Conservation (phyloP, 2,888 invertebrate species). For the Erebia epiphron region DNA sequence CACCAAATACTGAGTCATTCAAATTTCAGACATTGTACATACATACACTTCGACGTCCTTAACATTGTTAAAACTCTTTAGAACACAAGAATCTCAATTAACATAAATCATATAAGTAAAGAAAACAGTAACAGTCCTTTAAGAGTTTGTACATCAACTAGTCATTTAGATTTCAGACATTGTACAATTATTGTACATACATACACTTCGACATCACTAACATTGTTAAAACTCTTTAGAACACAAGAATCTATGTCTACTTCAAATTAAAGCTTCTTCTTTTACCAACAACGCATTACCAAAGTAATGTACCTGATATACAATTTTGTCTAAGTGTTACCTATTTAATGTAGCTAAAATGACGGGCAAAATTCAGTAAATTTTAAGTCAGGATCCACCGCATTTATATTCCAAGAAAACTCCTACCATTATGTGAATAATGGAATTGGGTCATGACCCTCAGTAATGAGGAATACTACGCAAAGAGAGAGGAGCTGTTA, state of each 20-base stretch:
- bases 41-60: constrained; percentile 47
- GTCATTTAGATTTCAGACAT: constrained; percentile 40
- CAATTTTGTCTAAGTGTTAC: constrained; percentile 62
- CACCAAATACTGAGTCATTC: constrained; percentile 39
- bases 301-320: constrained; percentile 60
- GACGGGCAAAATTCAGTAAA: constrained; percentile 52
- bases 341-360: constrained; percentile 50
- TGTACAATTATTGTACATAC: constrained; percentile 31
- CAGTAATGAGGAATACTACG: too few relatives aligned
- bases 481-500: too few relatives aligned
- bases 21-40: constrained; percentile 36
- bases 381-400: not conserved
- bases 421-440: too few relatives aligned
- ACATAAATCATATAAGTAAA: constrained; percentile 1
- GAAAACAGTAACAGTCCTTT: constrained; percentile 18
- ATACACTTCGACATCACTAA: constrained; percentile 50
- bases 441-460: too few relatives aligned
- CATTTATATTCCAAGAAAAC: too few relatives aligned
- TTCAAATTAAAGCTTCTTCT: constrained; percentile 80
- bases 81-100: constrained; percentile 68
- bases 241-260: constrained; percentile 77
- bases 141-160: constrained; percentile 41
- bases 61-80: constrained; percentile 61
- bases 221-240: constrained; percentile 63
- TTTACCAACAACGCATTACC: constrained; percentile 72